Evolutionary conservation across 2,888 invertebrate species (phyloP).

Genomic region (Lutraria lutraria): DNA sequence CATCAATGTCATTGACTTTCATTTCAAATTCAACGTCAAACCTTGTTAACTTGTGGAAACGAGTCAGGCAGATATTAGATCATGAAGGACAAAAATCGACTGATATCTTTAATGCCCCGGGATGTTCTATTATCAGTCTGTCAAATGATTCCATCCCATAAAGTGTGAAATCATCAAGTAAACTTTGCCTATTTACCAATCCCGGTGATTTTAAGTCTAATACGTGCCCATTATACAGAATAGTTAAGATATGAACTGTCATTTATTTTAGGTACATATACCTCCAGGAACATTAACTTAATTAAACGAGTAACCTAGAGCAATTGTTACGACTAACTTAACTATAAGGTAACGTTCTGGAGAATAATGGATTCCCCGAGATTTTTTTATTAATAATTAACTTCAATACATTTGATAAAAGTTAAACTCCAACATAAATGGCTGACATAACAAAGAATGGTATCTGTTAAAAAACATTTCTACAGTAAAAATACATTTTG

Average conservation of each 20-base stretch:
- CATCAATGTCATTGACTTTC: background rate
- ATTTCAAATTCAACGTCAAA: constrained; percentile 20
- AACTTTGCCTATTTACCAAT: background rate
- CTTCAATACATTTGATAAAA: background rate
- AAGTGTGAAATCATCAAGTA: constrained; percentile 2
- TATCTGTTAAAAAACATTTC: no score
- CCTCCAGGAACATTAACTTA: background rate
- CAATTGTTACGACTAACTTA: background rate
- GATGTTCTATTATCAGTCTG: constrained; percentile 10
- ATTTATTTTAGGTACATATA: background rate
- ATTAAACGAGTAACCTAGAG: background rate
- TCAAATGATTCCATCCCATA: background rate
- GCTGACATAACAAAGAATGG: no score
- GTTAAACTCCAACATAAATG: no score
- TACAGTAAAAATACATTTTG: no score
- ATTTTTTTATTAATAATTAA: background rate
- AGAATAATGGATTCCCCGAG: background rate
- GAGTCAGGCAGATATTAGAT: background rate
- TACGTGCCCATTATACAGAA: background rate
- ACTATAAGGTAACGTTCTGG: background rate
- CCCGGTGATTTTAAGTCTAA: constrained; percentile 4
- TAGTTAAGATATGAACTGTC: constrained; percentile 15
- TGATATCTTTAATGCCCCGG: background rate
- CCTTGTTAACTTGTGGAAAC: constrained; percentile 14
- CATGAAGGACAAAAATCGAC: background rate